Evolutionary conservation across 2,888 invertebrate genomes (phyloP), one percentile per base, ranked within the genome.

Genomic region (Parascotia fuliginaria): DNA sequence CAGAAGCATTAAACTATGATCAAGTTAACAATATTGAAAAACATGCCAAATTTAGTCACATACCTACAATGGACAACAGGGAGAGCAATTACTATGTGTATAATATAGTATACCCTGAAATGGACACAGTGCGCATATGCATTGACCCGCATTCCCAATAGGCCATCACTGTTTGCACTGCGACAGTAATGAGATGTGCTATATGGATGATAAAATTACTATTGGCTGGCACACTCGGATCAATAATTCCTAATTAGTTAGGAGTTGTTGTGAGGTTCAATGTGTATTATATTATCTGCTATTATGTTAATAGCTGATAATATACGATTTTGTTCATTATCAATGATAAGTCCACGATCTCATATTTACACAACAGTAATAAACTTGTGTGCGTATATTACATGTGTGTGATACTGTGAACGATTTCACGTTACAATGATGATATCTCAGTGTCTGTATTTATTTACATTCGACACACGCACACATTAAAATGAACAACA

Each of bases 71-170:
- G 15, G 31, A 36, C 46, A 43, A 29, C 28, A 46, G 28, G 42
- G 15, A 51, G 24, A 24, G 34, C 28, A 42, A 33, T 42, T 31
- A 29, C 37, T 39, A 46, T 19, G 14, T 47, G 31, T 43, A 48
- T 41, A 50, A 49, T 53, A 55, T 38, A 47, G 42, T 62, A 55
- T 57, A 56, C 48, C 48, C 53, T 41, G 57, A 55, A 62, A 60
- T 66, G 73, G 65, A 63, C 70, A 70, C 72, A 79, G 65, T 82
- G 81, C 80, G 79, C 81, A 83, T 77, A 79, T 81, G 82, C 79
- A 75, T 76, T 87, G 87, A 88, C 89, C 88, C 77, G 87, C 79
- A 89, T 88, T 85, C 82, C 85, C 85, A 80, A 85, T 81, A 81
- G 83, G 83, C 81, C 79, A 77, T 81, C 80, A 82, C 74, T 80